These are phyloP conservation scores for Nomada fabriciana DNA, from an alignment of 2,888 invertebrate species.

Conservation along the genomic window DNA sequence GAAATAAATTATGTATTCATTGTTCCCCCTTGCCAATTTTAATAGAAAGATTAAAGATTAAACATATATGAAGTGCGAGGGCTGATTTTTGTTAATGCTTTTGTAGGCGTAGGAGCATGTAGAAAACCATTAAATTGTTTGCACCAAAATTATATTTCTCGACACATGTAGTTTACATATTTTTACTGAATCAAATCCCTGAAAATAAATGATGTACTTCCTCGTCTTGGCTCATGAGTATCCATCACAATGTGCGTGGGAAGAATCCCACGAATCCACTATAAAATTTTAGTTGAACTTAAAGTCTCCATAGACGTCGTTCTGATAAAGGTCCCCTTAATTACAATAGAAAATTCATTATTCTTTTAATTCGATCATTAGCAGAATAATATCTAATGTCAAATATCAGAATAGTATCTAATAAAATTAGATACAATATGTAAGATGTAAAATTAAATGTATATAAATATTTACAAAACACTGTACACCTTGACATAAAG, in stretches of 20 bases:
- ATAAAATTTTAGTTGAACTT: no score
- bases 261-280: constrained; percentile 4
- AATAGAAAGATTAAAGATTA: neutral
- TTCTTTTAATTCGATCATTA: no score
- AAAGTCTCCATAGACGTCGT: constrained; percentile 2
- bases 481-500: no score
- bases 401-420: no score
- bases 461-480: no score
- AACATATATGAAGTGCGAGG: neutral
- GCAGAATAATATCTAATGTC: no score
- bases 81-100: neutral
- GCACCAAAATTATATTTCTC: neutral
- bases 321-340: constrained; percentile 2
- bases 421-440: no score
- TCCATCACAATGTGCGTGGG: constrained; percentile 22
- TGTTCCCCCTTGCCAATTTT: neutral
- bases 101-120: neutral
- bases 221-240: constrained; percentile 21
- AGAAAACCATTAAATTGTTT: constrained; percentile 37
- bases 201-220: constrained; percentile 28
- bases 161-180: neutral
- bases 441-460: no score
- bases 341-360: no score
- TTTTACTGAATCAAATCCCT: constrained; percentile 38
- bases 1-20: neutral